Percentiles rank a stretch among this genome's conserved stretches.
Evolutionary conservation across 2,888 invertebrate species (phyloP).

Genomic region (Trimorus sp.): DNA sequence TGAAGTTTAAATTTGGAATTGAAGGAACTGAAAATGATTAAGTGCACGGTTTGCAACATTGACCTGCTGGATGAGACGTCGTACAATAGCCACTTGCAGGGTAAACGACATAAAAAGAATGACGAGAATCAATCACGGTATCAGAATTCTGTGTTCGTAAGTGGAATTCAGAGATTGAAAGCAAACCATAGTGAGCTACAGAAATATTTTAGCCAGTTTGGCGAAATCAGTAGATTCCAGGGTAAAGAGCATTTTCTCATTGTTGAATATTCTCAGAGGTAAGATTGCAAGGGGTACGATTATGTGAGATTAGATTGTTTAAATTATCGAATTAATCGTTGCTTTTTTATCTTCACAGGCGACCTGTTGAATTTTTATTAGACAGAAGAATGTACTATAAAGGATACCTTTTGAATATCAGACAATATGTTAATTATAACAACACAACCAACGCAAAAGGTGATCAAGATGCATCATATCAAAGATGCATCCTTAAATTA

Average conservation of each 20-base stretch:
- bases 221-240: conserved; percentile 67
- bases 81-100: conserved; percentile 72
- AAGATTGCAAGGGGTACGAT: neutral
- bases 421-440: conserved; percentile 26
- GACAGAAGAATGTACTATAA: conserved; percentile 68
- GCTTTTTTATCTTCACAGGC: conserved; percentile 65
- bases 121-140: conserved; percentile 50
- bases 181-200: neutral
- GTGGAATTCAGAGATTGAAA: neutral
- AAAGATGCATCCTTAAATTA: neutral
- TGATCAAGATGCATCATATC: no score
- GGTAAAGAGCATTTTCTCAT: conserved; percentile 50
- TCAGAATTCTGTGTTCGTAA: conserved; percentile 73
- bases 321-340: no score
- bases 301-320: no score
- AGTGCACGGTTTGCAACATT: conserved; percentile 73
- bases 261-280: conserved; percentile 32
- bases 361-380: conserved; percentile 71
- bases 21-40: conserved; percentile 67
- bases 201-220: conserved; percentile 71
- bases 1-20: neutral
- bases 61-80: conserved; percentile 68
- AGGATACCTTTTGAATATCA: conserved; percentile 69
- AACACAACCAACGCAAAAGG: conserved; percentile 30
- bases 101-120: conserved; percentile 74